These are phyloP conservation scores for Peromyscus attwateri DNA, from an alignment of 2,797 vertebrate species.

Conservation along the genomic window DNA sequence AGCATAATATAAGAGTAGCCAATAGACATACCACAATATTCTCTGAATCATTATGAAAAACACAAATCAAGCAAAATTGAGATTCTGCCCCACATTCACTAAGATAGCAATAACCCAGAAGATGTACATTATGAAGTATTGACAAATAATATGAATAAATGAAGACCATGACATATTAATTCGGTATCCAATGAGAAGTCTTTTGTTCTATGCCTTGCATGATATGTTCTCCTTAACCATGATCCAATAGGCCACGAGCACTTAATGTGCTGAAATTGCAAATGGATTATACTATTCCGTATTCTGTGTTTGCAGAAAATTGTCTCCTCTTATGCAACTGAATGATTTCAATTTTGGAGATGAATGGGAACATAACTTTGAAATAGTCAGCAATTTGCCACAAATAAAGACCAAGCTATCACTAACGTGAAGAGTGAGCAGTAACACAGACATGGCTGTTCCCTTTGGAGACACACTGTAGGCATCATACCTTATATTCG, in stretches of 20 bases:
- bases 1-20: background rate
- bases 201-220: background rate
- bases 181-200: background rate
- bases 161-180: background rate
- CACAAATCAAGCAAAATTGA: background rate
- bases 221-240: background rate
- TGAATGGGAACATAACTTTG: background rate
- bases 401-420: background rate
- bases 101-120: background rate
- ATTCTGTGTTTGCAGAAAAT: conserved; percentile 2
- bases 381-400: background rate
- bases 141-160: background rate
- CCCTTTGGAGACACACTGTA: background rate
- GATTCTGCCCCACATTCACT: background rate
- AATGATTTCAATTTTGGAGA: background rate
- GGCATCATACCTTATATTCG: background rate
- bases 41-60: background rate
- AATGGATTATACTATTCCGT: background rate
- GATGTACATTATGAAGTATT: background rate
- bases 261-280: background rate
- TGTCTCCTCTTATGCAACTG: background rate
- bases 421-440: background rate
- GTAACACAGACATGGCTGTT: too few relatives aligned
- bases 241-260: background rate
- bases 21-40: background rate